phyloP scores from a whole-genome alignment of 2,888 invertebrate species.

The Eledona agricola region DNA sequence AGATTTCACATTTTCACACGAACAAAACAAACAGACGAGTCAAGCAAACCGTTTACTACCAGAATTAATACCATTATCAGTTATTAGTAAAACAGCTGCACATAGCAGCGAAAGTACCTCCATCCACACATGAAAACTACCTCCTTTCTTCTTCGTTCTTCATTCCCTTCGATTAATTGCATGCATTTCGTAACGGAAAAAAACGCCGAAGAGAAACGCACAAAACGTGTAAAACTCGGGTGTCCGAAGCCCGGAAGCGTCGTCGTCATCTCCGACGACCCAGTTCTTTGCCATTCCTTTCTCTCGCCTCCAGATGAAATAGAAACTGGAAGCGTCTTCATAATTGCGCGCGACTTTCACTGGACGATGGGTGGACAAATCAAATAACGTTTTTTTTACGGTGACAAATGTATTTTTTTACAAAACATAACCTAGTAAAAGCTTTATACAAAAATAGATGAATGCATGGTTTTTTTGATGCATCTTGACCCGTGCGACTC shows the following conservation, averaged over 20 bases:
- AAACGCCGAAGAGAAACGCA: conserved; percentile 18
- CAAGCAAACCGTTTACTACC: too few relatives aligned
- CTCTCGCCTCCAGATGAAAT: conserved; percentile 52
- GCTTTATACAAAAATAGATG: conserved; percentile 63
- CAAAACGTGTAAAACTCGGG: conserved; percentile 17
- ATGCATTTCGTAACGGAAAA: conserved; percentile 17
- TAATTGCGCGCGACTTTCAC: too few relatives aligned
- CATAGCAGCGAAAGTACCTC: too few relatives aligned
- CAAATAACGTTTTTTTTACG: too few relatives aligned
- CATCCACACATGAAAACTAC: too few relatives aligned
- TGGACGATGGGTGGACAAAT: too few relatives aligned
- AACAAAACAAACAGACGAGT: too few relatives aligned
- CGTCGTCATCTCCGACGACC: conserved; percentile 47
- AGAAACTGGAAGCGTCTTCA: conserved; percentile 50
- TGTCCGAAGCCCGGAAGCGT: conserved; percentile 34
- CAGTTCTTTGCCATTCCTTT: conserved; percentile 50
- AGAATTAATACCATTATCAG: too few relatives aligned
- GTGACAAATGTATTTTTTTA: conserved; percentile 66
- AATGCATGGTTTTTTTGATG: conserved; percentile 53
- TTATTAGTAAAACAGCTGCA: too few relatives aligned
- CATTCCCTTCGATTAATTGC: too few relatives aligned
- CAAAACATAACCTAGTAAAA: conserved; percentile 63
- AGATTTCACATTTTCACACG: too few relatives aligned
- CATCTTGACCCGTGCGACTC: conserved; percentile 62
- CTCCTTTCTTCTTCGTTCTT: too few relatives aligned